Evolutionary conservation across 2,888 invertebrate species (phyloP).

Genomic region (Rutpela maculata): DNA sequence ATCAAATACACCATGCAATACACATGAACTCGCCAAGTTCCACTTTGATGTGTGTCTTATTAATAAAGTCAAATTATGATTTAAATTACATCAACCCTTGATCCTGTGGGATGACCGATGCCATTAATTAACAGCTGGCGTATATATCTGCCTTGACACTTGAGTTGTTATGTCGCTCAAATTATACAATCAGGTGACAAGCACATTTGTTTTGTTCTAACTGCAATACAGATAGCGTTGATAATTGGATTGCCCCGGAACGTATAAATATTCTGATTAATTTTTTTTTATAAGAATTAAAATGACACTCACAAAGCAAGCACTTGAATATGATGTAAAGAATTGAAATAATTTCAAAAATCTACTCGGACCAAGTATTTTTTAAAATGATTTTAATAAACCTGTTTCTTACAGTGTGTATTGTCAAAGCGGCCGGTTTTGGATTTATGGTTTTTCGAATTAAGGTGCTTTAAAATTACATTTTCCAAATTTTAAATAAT

Average conservation of each 20-base stretch:
- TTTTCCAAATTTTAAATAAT: no score
- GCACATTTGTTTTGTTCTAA: constrained; percentile 28
- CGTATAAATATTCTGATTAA: neutral
- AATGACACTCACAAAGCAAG: no score
- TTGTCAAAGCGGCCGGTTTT: no score
- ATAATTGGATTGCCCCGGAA: neutral
- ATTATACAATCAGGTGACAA: constrained; percentile 30
- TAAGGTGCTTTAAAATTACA: no score
- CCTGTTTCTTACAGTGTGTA: no score
- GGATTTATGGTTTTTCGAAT: no score
- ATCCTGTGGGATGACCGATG: constrained; percentile 28
- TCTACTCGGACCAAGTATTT: no score
- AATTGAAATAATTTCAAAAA: no score
- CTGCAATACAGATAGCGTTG: neutral
- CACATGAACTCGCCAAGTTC: neutral
- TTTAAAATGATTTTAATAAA: no score
- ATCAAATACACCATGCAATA: neutral
- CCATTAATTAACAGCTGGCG: constrained; percentile 31
- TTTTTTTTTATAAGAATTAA: neutral
- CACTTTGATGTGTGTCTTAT: constrained; percentile 28
- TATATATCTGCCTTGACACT: constrained; percentile 33
- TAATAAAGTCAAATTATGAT: constrained; percentile 37
- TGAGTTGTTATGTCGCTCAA: constrained; percentile 28
- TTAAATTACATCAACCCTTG: constrained; percentile 31
- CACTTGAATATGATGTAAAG: no score